Evolutionary conservation across 1,140 invertebrate species (phyloP).

Genomic region (Macrocentrus cingulum): DNA sequence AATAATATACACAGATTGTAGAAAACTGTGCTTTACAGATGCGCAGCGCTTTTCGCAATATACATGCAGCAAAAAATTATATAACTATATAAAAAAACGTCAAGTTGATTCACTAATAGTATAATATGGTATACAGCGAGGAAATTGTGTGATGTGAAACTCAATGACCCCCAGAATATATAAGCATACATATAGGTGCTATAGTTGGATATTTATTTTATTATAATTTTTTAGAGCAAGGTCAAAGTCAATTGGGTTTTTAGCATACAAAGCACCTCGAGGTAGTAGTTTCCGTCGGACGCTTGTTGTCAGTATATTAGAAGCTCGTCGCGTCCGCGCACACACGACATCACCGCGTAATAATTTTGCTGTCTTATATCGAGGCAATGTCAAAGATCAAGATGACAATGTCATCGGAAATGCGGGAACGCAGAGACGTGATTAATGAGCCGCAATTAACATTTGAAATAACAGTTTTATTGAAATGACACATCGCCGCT

Average conservation of each 20-base stretch:
- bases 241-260: constrained; percentile 33
- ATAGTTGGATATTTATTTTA: neutral
- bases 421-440: constrained; percentile 21
- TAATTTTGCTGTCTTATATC: too few species aligned
- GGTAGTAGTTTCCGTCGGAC: constrained; percentile 24
- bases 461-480: constrained; percentile 28
- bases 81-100: too few species aligned
- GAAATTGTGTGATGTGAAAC: too few species aligned
- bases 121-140: too few species aligned
- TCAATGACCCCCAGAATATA: neutral
- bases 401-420: constrained; percentile 27
- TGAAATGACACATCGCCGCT: constrained; percentile 9
- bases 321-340: too few species aligned
- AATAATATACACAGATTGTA: constrained; percentile 36
- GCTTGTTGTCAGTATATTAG: neutral
- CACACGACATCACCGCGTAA: too few species aligned
- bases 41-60: too few species aligned
- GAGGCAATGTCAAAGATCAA: constrained; percentile 24
- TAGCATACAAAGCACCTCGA: constrained; percentile 32
- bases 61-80: too few species aligned
- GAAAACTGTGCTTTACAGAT: constrained; percentile 27
- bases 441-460: constrained; percentile 17
- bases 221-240: constrained; percentile 30
- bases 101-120: too few species aligned
- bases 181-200: constrained; percentile 5